Evolutionary conservation across 2,113 vertebrate species (phyloP).

Genomic region (Forbesichthys agassizii): DNA sequence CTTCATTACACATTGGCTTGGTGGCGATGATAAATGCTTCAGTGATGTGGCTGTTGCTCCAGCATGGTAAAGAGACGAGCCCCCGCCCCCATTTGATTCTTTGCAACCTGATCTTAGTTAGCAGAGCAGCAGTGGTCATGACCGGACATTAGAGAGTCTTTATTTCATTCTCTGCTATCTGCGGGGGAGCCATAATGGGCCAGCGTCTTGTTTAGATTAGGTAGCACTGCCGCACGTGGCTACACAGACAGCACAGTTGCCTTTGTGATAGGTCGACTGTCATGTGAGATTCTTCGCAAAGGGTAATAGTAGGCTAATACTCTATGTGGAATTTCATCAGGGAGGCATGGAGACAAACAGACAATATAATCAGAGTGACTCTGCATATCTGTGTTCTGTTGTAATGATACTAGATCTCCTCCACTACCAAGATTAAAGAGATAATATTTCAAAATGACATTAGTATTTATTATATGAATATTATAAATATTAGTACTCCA

Average conservation of each 20-base stretch:
- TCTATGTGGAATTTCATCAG: slow-evolving; percentile 11
- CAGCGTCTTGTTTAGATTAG: slow-evolving; percentile 79
- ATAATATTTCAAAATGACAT: not conserved
- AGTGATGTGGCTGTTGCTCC: slow-evolving; percentile 54
- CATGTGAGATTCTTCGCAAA: not conserved
- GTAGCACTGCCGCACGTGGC: slow-evolving; percentile 42
- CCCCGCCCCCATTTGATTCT: not conserved
- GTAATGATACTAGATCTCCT: slow-evolving; percentile 4
- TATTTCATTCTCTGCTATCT: slow-evolving; percentile 81
- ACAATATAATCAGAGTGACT: slow-evolving; percentile 35
- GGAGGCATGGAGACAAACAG: not conserved
- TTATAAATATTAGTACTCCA: too few relatives aligned
- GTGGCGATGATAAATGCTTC: slow-evolving; percentile 65
- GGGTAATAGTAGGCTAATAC: slow-evolving; percentile 4
- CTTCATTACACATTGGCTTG: slow-evolving; percentile 71
- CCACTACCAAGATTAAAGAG: not conserved
- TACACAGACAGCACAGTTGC: too few relatives aligned
- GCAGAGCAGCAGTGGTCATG: slow-evolving; percentile 64
- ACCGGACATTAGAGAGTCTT: slow-evolving; percentile 80
- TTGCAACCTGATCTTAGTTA: slow-evolving; percentile 77
- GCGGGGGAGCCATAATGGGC: slow-evolving; percentile 68
- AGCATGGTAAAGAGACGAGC: slow-evolving; percentile 55
- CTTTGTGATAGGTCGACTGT: too few relatives aligned
- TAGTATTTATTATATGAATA: not conserved
- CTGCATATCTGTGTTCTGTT: slow-evolving; percentile 6